phyloP scores from a whole-genome alignment of 2,888 invertebrate species.

The Amiota minor region DNA sequence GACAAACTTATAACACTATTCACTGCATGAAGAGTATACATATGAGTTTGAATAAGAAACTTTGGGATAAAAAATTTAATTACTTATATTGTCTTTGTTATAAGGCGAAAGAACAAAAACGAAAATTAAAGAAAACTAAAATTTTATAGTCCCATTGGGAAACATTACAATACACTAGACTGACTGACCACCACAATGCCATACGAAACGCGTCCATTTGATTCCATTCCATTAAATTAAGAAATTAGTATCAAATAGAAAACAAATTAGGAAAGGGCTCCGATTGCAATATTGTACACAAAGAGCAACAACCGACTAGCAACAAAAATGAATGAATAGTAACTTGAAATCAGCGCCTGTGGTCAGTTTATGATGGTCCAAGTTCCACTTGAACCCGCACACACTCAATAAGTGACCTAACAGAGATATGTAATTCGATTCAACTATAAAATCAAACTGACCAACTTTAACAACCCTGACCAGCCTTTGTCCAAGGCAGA shows the following conservation, averaged over 20 bases:
- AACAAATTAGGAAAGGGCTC: conserved; percentile 65
- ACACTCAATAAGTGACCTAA: conserved; percentile 25
- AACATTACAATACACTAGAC: conserved; percentile 24
- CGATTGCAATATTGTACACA: background rate
- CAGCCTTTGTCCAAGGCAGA: conserved; percentile 18
- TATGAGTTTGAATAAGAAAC: too few species aligned
- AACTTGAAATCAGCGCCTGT: conserved; percentile 11
- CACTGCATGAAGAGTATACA: too few species aligned
- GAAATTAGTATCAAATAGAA: conserved; percentile 66
- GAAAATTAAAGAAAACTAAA: conserved; percentile 17
- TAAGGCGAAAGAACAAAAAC: background rate
- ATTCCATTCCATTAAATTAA: conserved; percentile 51
- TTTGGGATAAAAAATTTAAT: background rate
- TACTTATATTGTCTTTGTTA: conserved; percentile 9
- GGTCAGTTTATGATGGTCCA: conserved; percentile 55
- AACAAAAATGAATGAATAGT: conserved; percentile 21
- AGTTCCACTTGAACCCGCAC: conserved; percentile 25
- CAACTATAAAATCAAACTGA: conserved; percentile 59
- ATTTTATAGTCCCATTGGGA: conserved; percentile 12
- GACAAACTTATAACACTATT: too few species aligned
- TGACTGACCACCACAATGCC: conserved; percentile 32
- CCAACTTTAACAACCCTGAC: conserved; percentile 33
- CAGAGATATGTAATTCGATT: conserved; percentile 42
- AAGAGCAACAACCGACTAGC: conserved; percentile 2
- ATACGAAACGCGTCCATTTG: background rate